Base-by-base conservation (phyloP, 1,140 invertebrate species). In the Trialeurodes vaporariorum region DNA sequence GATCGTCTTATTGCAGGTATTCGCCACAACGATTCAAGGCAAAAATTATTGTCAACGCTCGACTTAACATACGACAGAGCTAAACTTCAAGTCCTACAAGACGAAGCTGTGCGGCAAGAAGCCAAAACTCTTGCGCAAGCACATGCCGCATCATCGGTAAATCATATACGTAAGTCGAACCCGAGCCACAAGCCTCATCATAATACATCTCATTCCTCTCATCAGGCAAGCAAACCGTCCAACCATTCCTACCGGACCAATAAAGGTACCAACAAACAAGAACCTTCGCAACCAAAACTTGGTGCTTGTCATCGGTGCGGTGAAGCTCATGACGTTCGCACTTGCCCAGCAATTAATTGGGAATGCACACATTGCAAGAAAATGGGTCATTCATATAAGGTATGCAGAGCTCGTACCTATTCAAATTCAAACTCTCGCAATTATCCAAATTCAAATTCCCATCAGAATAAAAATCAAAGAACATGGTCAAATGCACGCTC, bases 271-370 rank as follows among this genome's bases (percentile, higher is more conserved):
- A 11, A 34, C 25, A 25, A 21, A 21, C 2, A 49, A n/a, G 11
- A 40, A 24, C 21, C 2, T 49, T 23, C n/a, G 0, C n/a, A 23
- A 9, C 25, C 40, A 58, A 65, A 65, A 24, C 1, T 11, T 0
- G 27, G 64, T 65, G 24, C 34, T 49, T 65, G 64, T 13, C 58
- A 65, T 49, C 2, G 64, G 21, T 65, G 40, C n/a, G 34, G 40
- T 12, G 25, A 34, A 21, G 49, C n/a, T 5, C 40, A 65, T 21
- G 64, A 65, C 58, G 27, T 40, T 2, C 26, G 34, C 25, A 65
- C 64, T 1, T 65, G 64, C 58, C 40, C 64, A 40, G 40, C 34
- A 13, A 58, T 2, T 21, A 49, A 59, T 17, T 64, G 63, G 23
- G 22, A 64, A 34, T 64, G 63, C 13, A 27, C 24, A 27, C 21